These are phyloP conservation scores for Clarias macrocephalus DNA, from an alignment of 2,113 vertebrate species.

Conservation along the genomic window DNA sequence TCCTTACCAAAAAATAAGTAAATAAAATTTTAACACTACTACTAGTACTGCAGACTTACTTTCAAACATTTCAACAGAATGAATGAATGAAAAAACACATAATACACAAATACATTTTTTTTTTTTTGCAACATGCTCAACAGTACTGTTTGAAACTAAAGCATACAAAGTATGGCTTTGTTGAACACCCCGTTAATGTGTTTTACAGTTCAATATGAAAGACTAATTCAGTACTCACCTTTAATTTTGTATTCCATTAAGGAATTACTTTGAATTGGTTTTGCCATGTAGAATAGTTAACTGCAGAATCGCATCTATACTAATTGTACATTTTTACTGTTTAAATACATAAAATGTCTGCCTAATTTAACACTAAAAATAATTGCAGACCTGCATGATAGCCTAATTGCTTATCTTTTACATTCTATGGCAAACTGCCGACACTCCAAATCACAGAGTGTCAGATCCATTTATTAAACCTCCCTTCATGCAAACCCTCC, in stretches of 20 bases:
- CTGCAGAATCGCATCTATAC: constrained; percentile 23
- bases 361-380: constrained; percentile 45
- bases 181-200: constrained; percentile 29
- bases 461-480: constrained; percentile 46
- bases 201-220: constrained; percentile 40
- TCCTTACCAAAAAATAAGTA: constrained; percentile 34
- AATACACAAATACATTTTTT: neutral
- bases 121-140: neutral
- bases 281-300: constrained; percentile 28
- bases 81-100: neutral
- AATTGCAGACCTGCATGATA: constrained; percentile 43
- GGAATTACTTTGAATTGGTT: constrained; percentile 49
- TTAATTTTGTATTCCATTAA: constrained; percentile 50
- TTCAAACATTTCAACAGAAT: neutral
- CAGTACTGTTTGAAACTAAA: constrained; percentile 1
- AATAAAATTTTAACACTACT: neutral
- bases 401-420: constrained; percentile 45
- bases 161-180: constrained; percentile 8
- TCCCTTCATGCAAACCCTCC: constrained; percentile 13
- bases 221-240: constrained; percentile 36
- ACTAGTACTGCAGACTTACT: neutral
- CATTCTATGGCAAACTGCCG: constrained; percentile 32
- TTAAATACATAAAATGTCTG: constrained; percentile 41
- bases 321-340: constrained; percentile 42
- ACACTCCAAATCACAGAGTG: constrained; percentile 42